Evolutionary conservation across 37 sponge, comb jelly and placozoan genomes (phyloP).

Genomic region (Beroe ovata): DNA sequence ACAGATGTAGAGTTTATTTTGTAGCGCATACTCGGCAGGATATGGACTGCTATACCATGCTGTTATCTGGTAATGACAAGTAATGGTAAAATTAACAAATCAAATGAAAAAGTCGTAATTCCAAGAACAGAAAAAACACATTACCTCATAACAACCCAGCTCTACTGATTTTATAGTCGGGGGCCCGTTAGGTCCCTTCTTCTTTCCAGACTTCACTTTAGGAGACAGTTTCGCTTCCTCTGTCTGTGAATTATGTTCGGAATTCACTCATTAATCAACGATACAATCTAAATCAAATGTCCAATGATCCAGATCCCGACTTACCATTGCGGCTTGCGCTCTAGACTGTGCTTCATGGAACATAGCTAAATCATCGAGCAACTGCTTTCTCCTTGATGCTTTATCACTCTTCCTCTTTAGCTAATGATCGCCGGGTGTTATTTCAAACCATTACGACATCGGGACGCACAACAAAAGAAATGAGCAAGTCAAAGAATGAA

Average conservation of each 20-base stretch:
- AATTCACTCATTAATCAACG: not conserved
- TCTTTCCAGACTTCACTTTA: constrained; percentile 11
- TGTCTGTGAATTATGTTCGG: not conserved
- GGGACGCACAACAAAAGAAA: no score
- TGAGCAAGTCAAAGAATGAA: not conserved
- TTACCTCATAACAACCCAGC: constrained; percentile 58
- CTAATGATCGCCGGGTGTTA: not conserved
- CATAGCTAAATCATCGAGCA: constrained; percentile 60
- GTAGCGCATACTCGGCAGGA: constrained; percentile 71
- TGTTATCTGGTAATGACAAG: constrained; percentile 88
- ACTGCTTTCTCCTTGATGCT: constrained; percentile 15
- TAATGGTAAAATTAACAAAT: no score
- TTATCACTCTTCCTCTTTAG: constrained; percentile 17
- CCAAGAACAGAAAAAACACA: not conserved
- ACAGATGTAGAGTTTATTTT: constrained; percentile 61
- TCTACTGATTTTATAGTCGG: constrained; percentile 51
- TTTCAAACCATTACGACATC: not conserved
- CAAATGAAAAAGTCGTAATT: no score
- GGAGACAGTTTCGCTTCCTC: constrained; percentile 35
- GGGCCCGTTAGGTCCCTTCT: not conserved
- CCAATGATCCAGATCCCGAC: no score
- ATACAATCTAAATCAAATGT: no score
- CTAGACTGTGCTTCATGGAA: constrained; percentile 57
- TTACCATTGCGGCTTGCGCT: constrained; percentile 37
- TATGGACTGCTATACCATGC: constrained; percentile 97